phyloP scores from a whole-genome alignment of 1,140 invertebrate species.

The Diabrotica virgifera region DNA sequence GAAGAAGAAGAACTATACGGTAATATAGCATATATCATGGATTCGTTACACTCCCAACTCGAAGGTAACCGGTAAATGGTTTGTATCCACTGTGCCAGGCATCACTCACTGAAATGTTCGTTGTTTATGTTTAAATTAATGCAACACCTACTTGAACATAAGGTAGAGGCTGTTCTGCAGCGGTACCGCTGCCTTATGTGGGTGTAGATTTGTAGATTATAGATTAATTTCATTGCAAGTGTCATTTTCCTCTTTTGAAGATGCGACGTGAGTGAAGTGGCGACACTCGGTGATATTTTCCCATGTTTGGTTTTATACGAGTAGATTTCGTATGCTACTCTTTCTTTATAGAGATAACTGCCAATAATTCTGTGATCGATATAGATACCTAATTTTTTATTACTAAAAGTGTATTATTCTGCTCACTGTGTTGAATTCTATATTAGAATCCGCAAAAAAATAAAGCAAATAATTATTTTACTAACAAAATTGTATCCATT shows the following conservation, averaged over 20 bases:
- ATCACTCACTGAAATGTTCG: slow-evolving; percentile 22
- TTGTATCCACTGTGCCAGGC: slow-evolving; percentile 15
- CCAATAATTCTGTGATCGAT: too few species aligned
- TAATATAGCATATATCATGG: slow-evolving; percentile 9
- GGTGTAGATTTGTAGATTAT: slow-evolving; percentile 19
- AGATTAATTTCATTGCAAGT: slow-evolving; percentile 16
- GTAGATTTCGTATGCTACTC: too few species aligned
- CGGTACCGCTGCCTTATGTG: slow-evolving; percentile 9
- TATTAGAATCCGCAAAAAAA: too few species aligned
- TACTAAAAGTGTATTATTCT: too few species aligned
- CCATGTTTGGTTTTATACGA: not conserved
- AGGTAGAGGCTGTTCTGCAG: not conserved
- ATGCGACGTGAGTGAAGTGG: slow-evolving; percentile 1
- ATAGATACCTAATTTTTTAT: too few species aligned
- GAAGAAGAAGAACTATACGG: slow-evolving; percentile 1
- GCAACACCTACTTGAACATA: slow-evolving; percentile 18
- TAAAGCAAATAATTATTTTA: too few species aligned
- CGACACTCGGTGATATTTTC: not conserved
- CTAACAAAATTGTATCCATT: too few species aligned
- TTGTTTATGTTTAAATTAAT: slow-evolving; percentile 25
- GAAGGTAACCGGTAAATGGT: slow-evolving; percentile 15
- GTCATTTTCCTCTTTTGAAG: not conserved
- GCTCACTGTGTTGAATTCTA: too few species aligned
- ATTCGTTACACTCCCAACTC: slow-evolving; percentile 17
- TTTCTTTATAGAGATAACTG: too few species aligned